phyloP scores from a whole-genome alignment of 2,888 invertebrate genomes.

The Sepiola atlantica region DNA sequence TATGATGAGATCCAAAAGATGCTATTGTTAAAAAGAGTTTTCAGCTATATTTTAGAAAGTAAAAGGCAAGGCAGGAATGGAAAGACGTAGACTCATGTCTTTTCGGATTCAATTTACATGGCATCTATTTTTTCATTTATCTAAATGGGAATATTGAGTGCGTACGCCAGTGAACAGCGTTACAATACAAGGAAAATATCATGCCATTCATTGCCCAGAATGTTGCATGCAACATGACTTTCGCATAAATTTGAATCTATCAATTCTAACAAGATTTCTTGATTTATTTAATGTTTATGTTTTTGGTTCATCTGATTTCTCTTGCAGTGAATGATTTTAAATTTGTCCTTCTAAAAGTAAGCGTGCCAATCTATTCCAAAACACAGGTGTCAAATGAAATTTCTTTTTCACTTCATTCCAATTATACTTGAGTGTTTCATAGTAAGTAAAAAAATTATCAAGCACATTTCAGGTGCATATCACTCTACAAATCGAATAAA shows the following conservation, averaged over 20 bases:
- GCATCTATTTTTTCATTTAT: neutral
- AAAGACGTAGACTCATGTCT: neutral
- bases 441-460: neutral
- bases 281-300: neutral
- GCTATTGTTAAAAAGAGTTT: neutral
- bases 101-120: neutral
- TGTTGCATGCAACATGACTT: neutral
- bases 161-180: neutral
- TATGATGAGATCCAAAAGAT: neutral
- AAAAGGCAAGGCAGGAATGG: neutral
- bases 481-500: neutral
- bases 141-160: neutral
- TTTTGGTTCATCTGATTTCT: neutral
- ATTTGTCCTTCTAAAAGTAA: neutral
- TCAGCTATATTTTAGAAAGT: neutral
- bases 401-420: constrained; percentile 32
- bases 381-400: constrained; percentile 32
- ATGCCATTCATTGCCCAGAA: neutral
- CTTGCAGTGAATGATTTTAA: neutral
- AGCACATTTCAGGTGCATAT: neutral
- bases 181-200: neutral
- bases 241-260: neutral
- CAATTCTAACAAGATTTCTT: neutral
- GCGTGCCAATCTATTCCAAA: neutral
- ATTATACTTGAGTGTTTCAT: neutral